Base-by-base conservation (phyloP, 2,888 invertebrate genomes). In the Tetanocera ferruginea region DNA sequence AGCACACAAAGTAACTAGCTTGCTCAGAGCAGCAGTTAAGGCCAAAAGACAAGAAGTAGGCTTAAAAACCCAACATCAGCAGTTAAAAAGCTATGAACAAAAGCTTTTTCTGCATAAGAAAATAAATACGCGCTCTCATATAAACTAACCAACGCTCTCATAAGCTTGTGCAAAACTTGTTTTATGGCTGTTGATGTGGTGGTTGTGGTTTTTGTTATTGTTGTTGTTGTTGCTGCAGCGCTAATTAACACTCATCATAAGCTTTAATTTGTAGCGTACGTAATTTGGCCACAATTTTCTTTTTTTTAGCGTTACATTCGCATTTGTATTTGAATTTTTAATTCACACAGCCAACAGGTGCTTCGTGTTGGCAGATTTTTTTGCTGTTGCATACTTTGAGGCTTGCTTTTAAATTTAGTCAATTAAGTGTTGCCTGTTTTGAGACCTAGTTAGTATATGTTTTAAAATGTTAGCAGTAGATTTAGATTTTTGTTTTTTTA, bases 191-290 rank as follows among this genome's bases (percentile, higher is more conserved):
- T 69, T 55, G 28, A n/a, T 14, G 51, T 49, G 19, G 66, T 66
- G 11, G 28, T 31, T n/a, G n/a, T n/a, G n/a, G 17, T 34, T 77
- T 67, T 28, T 66, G 23, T 51, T 57, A 66, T 71, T 57, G 25
- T 17, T 73, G 76, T 74, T 78, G 73, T 77, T 75, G 74, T 67
- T 73, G 52, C n/a, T 73, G 69, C 25, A 60, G 74, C 55, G 19
- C 57, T 70, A 34, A 72, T 76, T 43, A 69, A 74, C 28, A 37
- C 52, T 67, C 67, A 28, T 49, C 57, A 52, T n/a, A 25, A 57
- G 34, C 55, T 19, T 67, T 76, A 51, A 66, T 31, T 62, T 77
- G 25, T 80, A 9, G 31, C 37, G 19, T 67, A 19, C n/a, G 66
- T 4, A 66, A 9, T 19, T 66, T 37, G 23, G 34, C 8, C 8